phyloP scores from a whole-genome alignment of 2,888 invertebrate genomes.

The Macropis europaea region DNA sequence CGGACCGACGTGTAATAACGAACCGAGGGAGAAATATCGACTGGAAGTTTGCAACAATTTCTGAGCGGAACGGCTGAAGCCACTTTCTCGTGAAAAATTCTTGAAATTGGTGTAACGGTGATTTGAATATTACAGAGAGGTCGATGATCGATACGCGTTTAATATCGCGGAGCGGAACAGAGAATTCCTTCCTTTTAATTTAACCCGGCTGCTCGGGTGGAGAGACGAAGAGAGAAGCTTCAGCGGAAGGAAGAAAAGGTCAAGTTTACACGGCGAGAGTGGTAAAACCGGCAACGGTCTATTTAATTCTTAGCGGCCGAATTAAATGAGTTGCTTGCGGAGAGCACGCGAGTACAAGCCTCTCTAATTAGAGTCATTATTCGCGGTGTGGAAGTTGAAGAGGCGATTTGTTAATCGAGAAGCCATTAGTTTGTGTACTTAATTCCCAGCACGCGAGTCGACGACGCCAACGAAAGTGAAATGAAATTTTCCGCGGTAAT shows the following conservation, averaged over 20 bases:
- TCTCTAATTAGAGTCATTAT: background rate
- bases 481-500: background rate
- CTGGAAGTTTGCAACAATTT: background rate
- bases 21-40: background rate
- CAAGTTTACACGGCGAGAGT: conserved; percentile 15
- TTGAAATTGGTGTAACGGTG: background rate
- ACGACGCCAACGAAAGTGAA: too few relatives aligned
- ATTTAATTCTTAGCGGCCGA: conserved; percentile 7
- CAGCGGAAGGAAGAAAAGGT: conserved; percentile 12
- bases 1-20: background rate
- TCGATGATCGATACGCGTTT: background rate
- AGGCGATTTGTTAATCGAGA: too few relatives aligned
- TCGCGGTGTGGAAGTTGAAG: background rate
- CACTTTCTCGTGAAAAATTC: background rate
- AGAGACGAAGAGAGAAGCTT: too few relatives aligned
- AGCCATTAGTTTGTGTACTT: too few relatives aligned
- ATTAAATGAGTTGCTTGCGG: background rate
- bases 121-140: too few relatives aligned
- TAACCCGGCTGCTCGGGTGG: too few relatives aligned
- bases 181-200: background rate
- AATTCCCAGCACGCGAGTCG: too few relatives aligned
- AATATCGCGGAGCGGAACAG: too few relatives aligned
- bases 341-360: background rate
- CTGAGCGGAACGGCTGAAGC: background rate
- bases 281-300: conserved; percentile 6